These are phyloP conservation scores for Drosophila repleta DNA, from an alignment of 1,140 invertebrate species.

Conservation along the genomic window DNA sequence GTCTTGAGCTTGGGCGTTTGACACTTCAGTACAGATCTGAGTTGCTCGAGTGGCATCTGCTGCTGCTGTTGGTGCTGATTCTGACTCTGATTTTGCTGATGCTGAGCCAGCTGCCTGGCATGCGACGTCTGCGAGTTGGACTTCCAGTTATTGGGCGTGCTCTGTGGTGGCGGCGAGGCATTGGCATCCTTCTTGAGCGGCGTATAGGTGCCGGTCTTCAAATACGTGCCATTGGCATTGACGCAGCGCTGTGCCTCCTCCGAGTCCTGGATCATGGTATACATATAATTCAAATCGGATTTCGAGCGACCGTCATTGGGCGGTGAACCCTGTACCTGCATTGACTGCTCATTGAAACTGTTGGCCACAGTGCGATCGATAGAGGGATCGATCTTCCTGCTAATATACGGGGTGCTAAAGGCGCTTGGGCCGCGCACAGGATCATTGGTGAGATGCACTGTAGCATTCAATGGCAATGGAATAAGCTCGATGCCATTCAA, in stretches of 20 bases:
- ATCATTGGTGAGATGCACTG: neutral
- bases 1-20: conserved; percentile 14
- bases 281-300: conserved; percentile 65
- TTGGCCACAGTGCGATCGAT: neutral
- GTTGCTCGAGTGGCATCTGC: neutral
- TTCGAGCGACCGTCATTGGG: conserved; percentile 11
- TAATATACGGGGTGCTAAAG: conserved; percentile 20
- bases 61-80: neutral
- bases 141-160: neutral
- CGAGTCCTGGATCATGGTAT: conserved; percentile 80
- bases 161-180: neutral
- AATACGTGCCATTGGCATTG: conserved; percentile 74
- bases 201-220: conserved; percentile 80
- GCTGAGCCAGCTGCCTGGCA: neutral
- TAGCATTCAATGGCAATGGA: neutral
- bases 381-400: neutral
- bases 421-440: conserved; percentile 3
- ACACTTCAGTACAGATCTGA: neutral
- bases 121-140: neutral
- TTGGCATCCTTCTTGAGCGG: conserved; percentile 62
- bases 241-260: conserved; percentile 75
- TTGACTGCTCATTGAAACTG: neutral
- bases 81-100: too few species aligned
- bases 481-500: conserved; percentile 25
- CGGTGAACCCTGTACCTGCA: neutral